These are phyloP conservation scores for Saturnia japonica DNA, from an alignment of 2,888 invertebrate genomes.

Conservation along the genomic window DNA sequence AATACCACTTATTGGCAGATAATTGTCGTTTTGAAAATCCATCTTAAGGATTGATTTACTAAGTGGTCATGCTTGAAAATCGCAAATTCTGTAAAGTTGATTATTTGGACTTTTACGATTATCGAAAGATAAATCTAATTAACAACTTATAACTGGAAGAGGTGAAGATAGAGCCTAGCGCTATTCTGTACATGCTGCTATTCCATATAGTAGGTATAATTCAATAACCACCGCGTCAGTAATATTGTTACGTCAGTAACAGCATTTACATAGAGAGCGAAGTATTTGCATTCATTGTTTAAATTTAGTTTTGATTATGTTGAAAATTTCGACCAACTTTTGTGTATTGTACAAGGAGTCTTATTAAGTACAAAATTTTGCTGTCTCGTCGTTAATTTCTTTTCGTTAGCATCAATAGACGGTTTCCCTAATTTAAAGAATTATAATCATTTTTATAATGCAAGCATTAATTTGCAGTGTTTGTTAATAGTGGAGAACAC, in stretches of 20 bases:
- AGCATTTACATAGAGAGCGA: slow-evolving; percentile 65
- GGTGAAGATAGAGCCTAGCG: neutral
- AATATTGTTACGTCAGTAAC: slow-evolving; percentile 58
- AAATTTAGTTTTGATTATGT: slow-evolving; percentile 13
- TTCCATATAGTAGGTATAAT: slow-evolving; percentile 29
- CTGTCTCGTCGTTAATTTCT: no score
- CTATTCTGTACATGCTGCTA: neutral
- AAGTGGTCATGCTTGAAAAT: no score
- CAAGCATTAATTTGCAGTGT: no score
- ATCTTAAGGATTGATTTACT: neutral
- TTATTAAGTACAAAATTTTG: slow-evolving; percentile 15
- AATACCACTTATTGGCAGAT: neutral
- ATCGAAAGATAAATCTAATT: no score
- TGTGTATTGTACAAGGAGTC: neutral
- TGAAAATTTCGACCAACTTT: neutral
- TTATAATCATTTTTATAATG: no score
- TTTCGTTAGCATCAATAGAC: no score
- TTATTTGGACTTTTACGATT: no score
- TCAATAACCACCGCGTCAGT: slow-evolving; percentile 51
- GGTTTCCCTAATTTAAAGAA: no score
- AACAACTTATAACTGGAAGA: neutral
- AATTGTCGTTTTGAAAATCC: neutral
- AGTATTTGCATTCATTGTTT: slow-evolving; percentile 54
- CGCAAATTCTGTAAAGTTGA: no score
- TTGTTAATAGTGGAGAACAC: no score